A percentile compares a stretch with the other conserved stretches of the same genome.
Evolutionary conservation across 2,888 invertebrate species (phyloP).

Genomic region (Ectropis crepuscularia): DNA sequence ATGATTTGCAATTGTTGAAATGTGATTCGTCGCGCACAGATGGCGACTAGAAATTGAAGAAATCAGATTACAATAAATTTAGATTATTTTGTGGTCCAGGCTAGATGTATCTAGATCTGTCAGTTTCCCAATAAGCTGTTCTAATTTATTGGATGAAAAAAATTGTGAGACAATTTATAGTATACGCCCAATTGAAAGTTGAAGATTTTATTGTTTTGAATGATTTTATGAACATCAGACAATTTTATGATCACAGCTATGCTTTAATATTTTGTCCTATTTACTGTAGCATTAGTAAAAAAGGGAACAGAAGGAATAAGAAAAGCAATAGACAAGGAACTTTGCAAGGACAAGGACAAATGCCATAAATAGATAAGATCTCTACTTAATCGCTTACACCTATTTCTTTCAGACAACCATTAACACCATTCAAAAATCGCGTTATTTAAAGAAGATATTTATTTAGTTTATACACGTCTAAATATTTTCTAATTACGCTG

Average conservation of each 20-base stretch:
- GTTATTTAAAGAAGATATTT: too few relatives aligned
- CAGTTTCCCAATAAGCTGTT: not conserved
- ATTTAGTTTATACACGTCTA: too few relatives aligned
- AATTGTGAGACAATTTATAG: too few relatives aligned
- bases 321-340: too few relatives aligned
- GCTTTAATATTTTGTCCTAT: not conserved
- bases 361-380: too few relatives aligned
- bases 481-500: conserved; percentile 11
- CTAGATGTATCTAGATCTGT: conserved; percentile 2
- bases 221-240: conserved; percentile 1
- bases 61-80: conserved; percentile 5
- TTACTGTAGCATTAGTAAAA: not conserved
- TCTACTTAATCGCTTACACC: too few relatives aligned
- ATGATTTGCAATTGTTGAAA: conserved; percentile 24
- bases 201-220: not conserved
- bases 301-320: too few relatives aligned
- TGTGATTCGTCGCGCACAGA: conserved; percentile 16
- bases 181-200: not conserved
- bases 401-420: too few relatives aligned
- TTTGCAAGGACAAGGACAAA: too few relatives aligned
- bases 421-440: too few relatives aligned
- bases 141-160: too few relatives aligned
- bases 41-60: not conserved
- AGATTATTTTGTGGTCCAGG: conserved; percentile 5
- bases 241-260: not conserved